Base-by-base conservation (phyloP, 2,113 vertebrate genomes). In the Gasterosteus aculeatus region DNA sequence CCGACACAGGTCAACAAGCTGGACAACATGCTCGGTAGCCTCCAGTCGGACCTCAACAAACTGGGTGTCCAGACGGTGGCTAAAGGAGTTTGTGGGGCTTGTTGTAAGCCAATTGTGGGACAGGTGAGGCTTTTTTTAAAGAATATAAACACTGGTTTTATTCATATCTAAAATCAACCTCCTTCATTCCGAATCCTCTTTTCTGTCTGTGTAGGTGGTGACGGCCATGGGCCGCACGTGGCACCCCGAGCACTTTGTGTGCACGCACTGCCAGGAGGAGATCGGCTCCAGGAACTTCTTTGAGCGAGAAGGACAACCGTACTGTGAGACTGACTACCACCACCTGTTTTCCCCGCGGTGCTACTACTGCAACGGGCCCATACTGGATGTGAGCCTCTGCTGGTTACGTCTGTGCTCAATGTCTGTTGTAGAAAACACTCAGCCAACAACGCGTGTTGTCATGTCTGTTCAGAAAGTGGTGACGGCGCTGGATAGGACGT, bases 211-310 rank as follows among this genome's bases (percentile, higher is more conserved):
- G 46, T 83, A 99, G 98, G 97, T 99, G 1, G 97, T 99, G 82
- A 99, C 98, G 0, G 98, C 98, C 31, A 99, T 99, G 98, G 98
- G 98, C 61, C 96, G 96, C 83, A 98, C 98, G 0, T 99, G 98
- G 98, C 98, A 99, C 85, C 98, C 98, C 0, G 98, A 99, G 77
- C 98, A 99, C 93, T 99, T 99, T 8, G 98, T 99, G 87, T 99
- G 98, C 90, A 98, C 96, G 44, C 97, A 99, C 92, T 99, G 98
- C 92, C 97, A 99, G 86, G 97, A 99, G 80, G 98, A 99, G 93
- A 99, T 99, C 0, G 98, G 98, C 8, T 98, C 98, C 2, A 96
- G 97, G 75, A 99, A 99, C 93, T 99, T 99, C 93, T 99, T 99
- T 53, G 98, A 99, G 91, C 94, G 97, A 5, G 97, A 99, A 0